These are phyloP conservation scores for Dinoponera quadriceps DNA, from an alignment of 1,140 invertebrate genomes.

Conservation along the genomic window DNA sequence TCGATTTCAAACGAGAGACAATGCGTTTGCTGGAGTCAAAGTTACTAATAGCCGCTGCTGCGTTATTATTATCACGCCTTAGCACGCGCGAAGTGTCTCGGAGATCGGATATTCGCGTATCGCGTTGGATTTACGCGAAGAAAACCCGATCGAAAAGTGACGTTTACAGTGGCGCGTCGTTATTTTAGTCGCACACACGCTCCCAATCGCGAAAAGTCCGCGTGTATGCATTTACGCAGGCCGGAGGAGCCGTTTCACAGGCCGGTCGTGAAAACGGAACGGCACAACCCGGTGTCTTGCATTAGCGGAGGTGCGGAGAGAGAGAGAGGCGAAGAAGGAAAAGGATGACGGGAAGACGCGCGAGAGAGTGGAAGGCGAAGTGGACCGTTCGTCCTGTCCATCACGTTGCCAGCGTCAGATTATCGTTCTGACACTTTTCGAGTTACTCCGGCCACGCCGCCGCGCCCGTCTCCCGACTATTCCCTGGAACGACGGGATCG, in stretches of 20 bases:
- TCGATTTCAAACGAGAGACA: no score
- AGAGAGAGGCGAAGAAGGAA: constrained; percentile 51
- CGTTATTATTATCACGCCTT: no score
- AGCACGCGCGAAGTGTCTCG: no score
- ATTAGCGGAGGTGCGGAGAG: constrained; percentile 44
- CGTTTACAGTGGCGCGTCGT: no score
- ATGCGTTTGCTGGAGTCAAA: neutral
- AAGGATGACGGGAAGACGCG: constrained; percentile 72
- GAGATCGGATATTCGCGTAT: no score
- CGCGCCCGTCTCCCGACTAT: constrained; percentile 55
- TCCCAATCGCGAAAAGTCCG: no score
- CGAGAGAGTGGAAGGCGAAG: constrained; percentile 73
- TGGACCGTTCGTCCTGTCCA: constrained; percentile 85
- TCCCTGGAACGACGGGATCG: constrained; percentile 47
- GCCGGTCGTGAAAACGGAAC: constrained; percentile 19
- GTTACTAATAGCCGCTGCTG: neutral
- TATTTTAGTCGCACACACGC: no score
- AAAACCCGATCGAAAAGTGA: no score
- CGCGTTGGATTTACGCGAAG: no score
- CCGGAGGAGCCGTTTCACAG: neutral
- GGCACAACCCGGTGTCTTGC: constrained; percentile 44
- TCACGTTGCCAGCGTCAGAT: constrained; percentile 85
- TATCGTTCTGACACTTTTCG: constrained; percentile 86
- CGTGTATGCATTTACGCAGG: neutral
- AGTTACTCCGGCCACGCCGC: constrained; percentile 84